Base-by-base conservation (phyloP, 2,113 vertebrate species). In the Gymnarchus niloticus region DNA sequence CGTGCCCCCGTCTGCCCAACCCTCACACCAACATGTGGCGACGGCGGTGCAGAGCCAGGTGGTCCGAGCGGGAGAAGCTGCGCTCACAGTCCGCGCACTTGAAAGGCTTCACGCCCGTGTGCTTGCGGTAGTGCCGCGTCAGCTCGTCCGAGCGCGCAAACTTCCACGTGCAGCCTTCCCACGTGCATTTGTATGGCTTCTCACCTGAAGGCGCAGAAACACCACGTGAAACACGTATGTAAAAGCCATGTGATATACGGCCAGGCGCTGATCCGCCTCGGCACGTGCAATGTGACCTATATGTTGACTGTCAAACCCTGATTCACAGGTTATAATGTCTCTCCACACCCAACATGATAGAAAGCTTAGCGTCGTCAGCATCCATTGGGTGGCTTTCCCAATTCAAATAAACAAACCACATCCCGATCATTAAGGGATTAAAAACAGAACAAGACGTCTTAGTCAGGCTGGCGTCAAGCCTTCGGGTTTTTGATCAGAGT, bases 121-220 rank as follows among this genome's bases (percentile, higher is more conserved):
- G 90, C 44, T 91, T 91, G 59, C 90, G 88, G 86, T 88, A 90
- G n/a, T 91, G 90, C 2, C 90, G 86, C 2, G 90, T 91, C 78
- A 91, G 87, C 86, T 91, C 90, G 14, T 97, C 96, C 0, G 96
- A 96, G 88, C 96, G 96, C 85, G 96, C 96, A 87, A 97, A 97
- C 88, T 96, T 96, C 96, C 96, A 97, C 0, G 95, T 96, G 92
- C 96, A 97, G 17, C 96, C 96, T 89, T 96, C 96, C 96, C 96
- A 97, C 0, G 96, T 96, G 87, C 96, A 97, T 86, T 96, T 96
- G 93, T 97, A 97, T 0, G 96, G 96, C 82, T 97, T 97, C 92
- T 97, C 96, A 91, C 96, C 96, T 97, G 90, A 10, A 85, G 52
- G 52, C 3, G 23, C 52, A 10, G 49, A 33, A 51, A 81, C 46